Conservation (phyloP, 2,888 invertebrate genomes). For the Pollenia amentaria region DNA sequence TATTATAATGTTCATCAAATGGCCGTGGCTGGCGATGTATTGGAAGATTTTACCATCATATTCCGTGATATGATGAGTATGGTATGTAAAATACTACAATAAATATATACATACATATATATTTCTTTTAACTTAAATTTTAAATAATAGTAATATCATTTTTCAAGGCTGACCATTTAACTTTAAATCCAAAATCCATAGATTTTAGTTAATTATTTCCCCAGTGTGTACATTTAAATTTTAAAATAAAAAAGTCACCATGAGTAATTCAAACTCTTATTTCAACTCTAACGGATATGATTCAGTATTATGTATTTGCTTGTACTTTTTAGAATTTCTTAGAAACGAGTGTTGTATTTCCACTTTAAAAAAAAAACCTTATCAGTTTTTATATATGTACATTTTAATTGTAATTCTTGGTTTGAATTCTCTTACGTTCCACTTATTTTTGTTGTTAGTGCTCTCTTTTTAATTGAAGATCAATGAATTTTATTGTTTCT, state of each 20-base stretch:
- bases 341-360: constrained; percentile 12
- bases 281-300: constrained; percentile 14
- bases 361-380: constrained; percentile 7
- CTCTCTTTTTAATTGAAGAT: constrained; percentile 22
- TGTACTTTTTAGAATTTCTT: constrained; percentile 5
- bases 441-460: constrained; percentile 15
- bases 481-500: constrained; percentile 36
- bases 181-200: too few species aligned
- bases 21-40: constrained; percentile 88
- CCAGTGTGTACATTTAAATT: neutral
- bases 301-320: constrained; percentile 25
- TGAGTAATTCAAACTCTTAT: neutral
- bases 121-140: constrained; percentile 5
- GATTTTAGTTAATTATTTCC: constrained; percentile 19
- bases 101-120: neutral
- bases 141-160: neutral
- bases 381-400: constrained; percentile 9
- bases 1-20: constrained; percentile 86
- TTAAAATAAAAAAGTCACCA: neutral
- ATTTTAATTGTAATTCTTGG: too few species aligned
- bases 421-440: constrained; percentile 14
- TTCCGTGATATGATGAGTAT: constrained; percentile 89
- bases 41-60: constrained; percentile 90
- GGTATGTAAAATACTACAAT: constrained; percentile 85
- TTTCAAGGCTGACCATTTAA: constrained; percentile 23